Conservation (phyloP, 1,140 invertebrate genomes). For the Platyscapa corneri region DNA sequence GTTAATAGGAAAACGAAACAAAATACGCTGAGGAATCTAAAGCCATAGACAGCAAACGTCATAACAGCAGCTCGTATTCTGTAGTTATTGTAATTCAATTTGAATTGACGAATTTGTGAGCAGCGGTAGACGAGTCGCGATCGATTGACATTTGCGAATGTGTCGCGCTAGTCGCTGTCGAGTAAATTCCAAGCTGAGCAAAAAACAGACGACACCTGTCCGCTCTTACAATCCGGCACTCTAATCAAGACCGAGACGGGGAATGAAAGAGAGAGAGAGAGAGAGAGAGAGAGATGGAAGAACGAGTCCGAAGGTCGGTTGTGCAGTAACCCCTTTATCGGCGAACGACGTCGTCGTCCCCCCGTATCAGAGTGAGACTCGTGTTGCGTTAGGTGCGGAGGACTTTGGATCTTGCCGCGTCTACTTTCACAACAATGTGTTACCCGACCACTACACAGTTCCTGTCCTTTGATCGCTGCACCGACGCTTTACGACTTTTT, state of each 20-base stretch:
- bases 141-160: not conserved
- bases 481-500: too few species aligned
- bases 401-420: constrained; percentile 10
- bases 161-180: not conserved
- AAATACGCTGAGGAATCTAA: not conserved
- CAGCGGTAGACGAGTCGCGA: not conserved
- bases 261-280: too few species aligned
- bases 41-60: not conserved
- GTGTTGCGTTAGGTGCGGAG: not conserved
- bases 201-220: too few species aligned
- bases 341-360: not conserved
- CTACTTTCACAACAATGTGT: not conserved
- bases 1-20: not conserved
- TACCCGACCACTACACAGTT: not conserved
- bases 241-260: not conserved
- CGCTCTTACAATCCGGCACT: not conserved
- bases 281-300: not conserved
- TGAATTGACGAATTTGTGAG: not conserved
- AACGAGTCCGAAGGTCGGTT: not conserved
- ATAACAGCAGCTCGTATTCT: too few species aligned
- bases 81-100: too few species aligned
- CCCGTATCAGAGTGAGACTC: constrained; percentile 4
- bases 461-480: too few species aligned
- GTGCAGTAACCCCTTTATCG: not conserved
- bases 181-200: not conserved